These are phyloP conservation scores for Lophius americanus DNA, from an alignment of 2,797 vertebrate species.

Conservation along the genomic window DNA sequence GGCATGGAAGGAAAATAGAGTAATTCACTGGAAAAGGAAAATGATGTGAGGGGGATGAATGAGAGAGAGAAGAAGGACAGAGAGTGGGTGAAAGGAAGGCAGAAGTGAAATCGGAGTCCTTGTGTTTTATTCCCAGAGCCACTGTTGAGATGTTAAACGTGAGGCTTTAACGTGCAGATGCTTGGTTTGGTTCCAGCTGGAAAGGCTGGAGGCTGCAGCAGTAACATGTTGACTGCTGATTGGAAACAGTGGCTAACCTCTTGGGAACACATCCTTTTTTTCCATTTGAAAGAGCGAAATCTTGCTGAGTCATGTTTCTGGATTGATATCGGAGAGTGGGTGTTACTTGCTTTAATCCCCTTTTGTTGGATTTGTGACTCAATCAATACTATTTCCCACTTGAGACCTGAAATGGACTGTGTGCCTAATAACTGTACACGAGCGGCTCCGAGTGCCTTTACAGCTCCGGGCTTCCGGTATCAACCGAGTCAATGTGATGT, in stretches of 20 bases:
- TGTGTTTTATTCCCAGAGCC: conserved; percentile 66
- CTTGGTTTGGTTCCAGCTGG: conserved; percentile 68
- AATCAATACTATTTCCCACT: conserved; percentile 70
- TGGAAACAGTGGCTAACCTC: conserved; percentile 59
- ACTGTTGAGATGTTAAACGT: conserved; percentile 69
- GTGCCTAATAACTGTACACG: conserved; percentile 54
- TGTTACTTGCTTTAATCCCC: conserved; percentile 62
- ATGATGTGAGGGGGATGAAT: conserved; percentile 39
- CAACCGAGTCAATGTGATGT: neutral
- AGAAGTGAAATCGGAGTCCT: conserved; percentile 55
- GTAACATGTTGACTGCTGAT: conserved; percentile 63
- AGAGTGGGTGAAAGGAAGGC: conserved; percentile 42
- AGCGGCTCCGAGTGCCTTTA: conserved; percentile 27
- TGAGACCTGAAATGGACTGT: conserved; percentile 62
- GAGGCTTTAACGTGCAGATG: conserved; percentile 9
- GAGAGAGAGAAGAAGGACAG: conserved; percentile 40
- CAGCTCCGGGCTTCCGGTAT: conserved; percentile 10
- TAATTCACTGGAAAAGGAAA: conserved; percentile 34
- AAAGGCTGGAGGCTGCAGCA: conserved; percentile 29
- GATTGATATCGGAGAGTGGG: conserved; percentile 64
- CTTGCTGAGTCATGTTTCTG: conserved; percentile 63
- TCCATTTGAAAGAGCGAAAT: conserved; percentile 24
- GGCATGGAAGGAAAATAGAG: conserved; percentile 35
- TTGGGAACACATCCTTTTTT: conserved; percentile 39
- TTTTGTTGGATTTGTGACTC: conserved; percentile 72